Conservation (phyloP, 2,888 invertebrate genomes). For the Hyposoter dolosus region DNA sequence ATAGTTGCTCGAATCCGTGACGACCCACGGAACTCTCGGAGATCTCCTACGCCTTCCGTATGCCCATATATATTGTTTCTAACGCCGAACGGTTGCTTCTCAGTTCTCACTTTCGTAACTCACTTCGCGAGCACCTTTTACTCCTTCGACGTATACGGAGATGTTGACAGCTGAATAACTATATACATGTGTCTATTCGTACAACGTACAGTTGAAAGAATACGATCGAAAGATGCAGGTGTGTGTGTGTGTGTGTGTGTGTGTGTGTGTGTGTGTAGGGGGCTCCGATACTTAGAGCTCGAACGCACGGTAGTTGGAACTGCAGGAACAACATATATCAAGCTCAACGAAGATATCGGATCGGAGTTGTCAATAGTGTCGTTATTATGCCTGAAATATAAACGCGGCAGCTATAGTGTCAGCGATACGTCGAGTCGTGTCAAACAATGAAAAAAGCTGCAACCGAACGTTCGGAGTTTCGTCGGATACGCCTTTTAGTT, state of each 20-base stretch:
- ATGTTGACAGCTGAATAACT: slow-evolving; percentile 53
- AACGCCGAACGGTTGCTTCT: slow-evolving; percentile 22
- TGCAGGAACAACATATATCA: slow-evolving; percentile 31
- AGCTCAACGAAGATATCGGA: slow-evolving; percentile 53
- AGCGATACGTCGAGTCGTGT: slow-evolving; percentile 40
- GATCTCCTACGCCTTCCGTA: slow-evolving; percentile 65
- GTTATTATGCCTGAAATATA: slow-evolving; percentile 61
- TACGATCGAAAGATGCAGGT: slow-evolving; percentile 30
- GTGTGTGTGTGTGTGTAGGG: slow-evolving; percentile 24
- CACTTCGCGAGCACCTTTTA: slow-evolving; percentile 57
- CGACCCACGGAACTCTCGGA: slow-evolving; percentile 58
- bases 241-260: slow-evolving; percentile 24
- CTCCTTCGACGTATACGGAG: slow-evolving; percentile 45
- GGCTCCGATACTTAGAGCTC: background rate
- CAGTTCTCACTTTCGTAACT: slow-evolving; percentile 64
- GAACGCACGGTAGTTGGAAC: slow-evolving; percentile 45
- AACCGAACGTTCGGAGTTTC: slow-evolving; percentile 1
- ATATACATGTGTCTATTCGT: background rate
- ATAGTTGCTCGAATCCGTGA: slow-evolving; percentile 27
- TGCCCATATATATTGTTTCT: slow-evolving; percentile 53
- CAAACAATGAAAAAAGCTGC: slow-evolving; percentile 26
- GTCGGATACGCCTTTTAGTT: slow-evolving; percentile 1
- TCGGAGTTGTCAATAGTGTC: slow-evolving; percentile 65
- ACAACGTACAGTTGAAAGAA: slow-evolving; percentile 13
- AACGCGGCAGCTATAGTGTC: slow-evolving; percentile 43